These are phyloP conservation scores for Pogonomyrmex barbatus DNA, from an alignment of 1,140 invertebrate species.

Conservation along the genomic window DNA sequence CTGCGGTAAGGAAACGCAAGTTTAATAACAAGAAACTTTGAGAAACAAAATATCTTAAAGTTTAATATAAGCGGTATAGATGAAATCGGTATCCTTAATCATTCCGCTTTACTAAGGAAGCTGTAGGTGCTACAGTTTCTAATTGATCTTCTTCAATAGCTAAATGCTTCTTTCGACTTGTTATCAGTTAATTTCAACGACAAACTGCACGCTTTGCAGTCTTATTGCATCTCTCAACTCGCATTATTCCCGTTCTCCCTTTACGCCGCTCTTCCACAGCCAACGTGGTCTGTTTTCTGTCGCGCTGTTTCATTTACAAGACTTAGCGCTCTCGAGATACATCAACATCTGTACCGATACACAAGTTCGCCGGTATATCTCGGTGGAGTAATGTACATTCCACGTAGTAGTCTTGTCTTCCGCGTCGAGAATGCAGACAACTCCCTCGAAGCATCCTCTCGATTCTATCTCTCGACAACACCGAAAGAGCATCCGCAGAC, in stretches of 20 bases:
- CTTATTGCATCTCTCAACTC: background rate
- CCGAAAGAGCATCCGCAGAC: conserved; percentile 56
- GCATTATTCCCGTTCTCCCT: background rate
- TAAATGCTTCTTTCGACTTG: background rate
- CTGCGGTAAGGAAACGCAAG: conserved; percentile 2
- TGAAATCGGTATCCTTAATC: conserved; percentile 19
- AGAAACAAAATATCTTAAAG: background rate
- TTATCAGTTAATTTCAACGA: conserved; percentile 14
- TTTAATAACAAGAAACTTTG: background rate
- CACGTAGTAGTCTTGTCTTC: conserved; percentile 39
- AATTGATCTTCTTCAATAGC: background rate
- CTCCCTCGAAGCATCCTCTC: conserved; percentile 32
- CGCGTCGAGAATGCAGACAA: conserved; percentile 29
- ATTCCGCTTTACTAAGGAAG: background rate
- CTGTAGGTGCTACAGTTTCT: background rate
- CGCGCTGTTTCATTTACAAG: conserved; percentile 23
- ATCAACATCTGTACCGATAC: conserved; percentile 25
- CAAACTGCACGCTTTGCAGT: background rate
- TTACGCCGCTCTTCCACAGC: background rate
- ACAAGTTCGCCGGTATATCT: conserved; percentile 5
- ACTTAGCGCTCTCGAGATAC: conserved; percentile 15
- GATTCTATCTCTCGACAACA: conserved; percentile 41
- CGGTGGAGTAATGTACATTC: conserved; percentile 47
- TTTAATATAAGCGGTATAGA: conserved; percentile 3
- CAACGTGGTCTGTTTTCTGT: conserved; percentile 13